Conservation (phyloP, 2,113 vertebrate species). For the Puntigrus tetrazona region DNA sequence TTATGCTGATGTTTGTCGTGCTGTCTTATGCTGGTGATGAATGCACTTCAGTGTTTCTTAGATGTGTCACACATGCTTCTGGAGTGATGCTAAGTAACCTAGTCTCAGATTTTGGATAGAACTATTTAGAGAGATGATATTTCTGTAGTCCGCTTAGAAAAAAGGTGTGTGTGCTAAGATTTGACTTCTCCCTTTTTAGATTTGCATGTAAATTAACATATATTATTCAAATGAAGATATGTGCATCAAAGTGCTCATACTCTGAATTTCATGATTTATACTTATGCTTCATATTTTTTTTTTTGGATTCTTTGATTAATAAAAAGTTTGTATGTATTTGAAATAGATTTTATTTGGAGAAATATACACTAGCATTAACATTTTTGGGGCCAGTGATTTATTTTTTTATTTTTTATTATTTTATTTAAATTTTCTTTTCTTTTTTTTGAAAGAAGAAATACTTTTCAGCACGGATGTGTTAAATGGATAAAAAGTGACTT, state of each 20-base stretch:
- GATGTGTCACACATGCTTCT: not conserved
- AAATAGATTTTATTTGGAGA: not conserved
- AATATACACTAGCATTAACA: not conserved
- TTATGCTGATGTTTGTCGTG: slow-evolving; percentile 1
- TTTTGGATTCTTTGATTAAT: not conserved
- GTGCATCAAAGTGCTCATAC: not conserved
- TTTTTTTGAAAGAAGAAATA: not conserved
- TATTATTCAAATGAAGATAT: not conserved
- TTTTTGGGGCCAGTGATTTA: not conserved
- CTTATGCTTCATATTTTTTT: too few relatives aligned
- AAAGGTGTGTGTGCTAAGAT: not conserved
- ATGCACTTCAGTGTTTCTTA: not conserved
- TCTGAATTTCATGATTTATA: not conserved
- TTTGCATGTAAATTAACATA: not conserved
- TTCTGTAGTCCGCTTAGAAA: not conserved
- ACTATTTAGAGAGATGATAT: too few relatives aligned
- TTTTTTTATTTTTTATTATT: too few relatives aligned
- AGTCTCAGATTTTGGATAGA: too few relatives aligned
- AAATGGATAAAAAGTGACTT: not conserved
- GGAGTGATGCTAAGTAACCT: too few relatives aligned
- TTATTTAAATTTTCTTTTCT: too few relatives aligned
- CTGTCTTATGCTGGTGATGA: not conserved
- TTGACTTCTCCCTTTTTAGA: not conserved
- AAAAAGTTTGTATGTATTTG: not conserved
- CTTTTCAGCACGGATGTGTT: not conserved